A percentile compares a stretch with the other conserved stretches of the same genome.
phyloP scores from a whole-genome alignment of 92 coral and sea anemone genomes.

The Umimayanthus kanabou region DNA sequence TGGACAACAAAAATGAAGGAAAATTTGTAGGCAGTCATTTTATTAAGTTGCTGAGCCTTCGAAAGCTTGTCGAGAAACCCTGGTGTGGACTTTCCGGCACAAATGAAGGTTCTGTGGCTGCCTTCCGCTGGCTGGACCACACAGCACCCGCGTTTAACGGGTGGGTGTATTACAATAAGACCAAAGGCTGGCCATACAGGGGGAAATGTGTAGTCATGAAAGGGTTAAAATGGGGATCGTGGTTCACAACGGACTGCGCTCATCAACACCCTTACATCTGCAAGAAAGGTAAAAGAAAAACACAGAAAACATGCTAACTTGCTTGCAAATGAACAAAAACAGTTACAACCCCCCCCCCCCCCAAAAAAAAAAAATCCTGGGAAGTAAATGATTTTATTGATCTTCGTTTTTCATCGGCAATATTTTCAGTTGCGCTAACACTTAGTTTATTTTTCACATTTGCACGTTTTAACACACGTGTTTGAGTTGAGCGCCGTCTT shows the following conservation, averaged over 20 bases:
- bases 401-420: no score
- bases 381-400: no score
- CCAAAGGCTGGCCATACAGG: constrained; percentile 18
- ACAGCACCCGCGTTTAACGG: background rate
- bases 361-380: no score
- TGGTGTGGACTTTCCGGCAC: constrained; percentile 23
- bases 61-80: background rate
- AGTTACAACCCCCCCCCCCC: no score
- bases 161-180: constrained; percentile 18
- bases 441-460: no score
- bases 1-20: background rate
- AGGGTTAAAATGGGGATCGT: background rate
- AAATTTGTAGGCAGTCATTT: background rate
- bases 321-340: no score
- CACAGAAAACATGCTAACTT: no score
- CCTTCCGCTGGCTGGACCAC: constrained; percentile 34
- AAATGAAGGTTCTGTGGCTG: background rate
- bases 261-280: constrained; percentile 25
- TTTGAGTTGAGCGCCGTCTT: no score
- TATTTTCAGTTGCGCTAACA: no score
- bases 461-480: background rate
- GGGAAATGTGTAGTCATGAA: constrained; percentile 13
- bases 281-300: background rate
- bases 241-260: background rate
- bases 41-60: background rate